These are phyloP conservation scores for Anthopleura sola DNA, from an alignment of 64 coral and sea anemone species.

Conservation along the genomic window DNA sequence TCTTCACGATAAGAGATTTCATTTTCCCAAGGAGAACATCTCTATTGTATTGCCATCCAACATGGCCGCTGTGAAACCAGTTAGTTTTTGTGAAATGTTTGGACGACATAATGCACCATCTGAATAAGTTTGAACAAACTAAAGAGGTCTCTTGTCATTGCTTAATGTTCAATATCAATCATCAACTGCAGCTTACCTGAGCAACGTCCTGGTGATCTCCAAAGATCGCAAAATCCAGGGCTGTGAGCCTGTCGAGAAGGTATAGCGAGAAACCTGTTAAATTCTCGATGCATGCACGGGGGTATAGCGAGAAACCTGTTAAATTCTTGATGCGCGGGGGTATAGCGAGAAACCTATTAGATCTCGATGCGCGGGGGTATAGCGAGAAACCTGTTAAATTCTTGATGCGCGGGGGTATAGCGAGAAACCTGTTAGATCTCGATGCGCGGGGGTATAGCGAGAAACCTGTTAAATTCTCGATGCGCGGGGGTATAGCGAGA, in stretches of 20 bases:
- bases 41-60: too few species aligned
- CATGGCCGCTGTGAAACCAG: too few species aligned
- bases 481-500: neutral
- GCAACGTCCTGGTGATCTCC: constrained; percentile 86
- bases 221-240: constrained; percentile 81
- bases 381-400: neutral
- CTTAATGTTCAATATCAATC: too few species aligned
- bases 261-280: neutral
- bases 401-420: neutral
- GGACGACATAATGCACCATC: too few species aligned
- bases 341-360: neutral
- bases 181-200: constrained; percentile 37
- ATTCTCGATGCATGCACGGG: neutral
- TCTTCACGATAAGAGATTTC: too few species aligned
- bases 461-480: neutral
- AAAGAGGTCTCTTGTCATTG: too few species aligned
- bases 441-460: too few species aligned
- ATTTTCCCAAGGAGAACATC: too few species aligned
- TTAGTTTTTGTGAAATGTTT: too few species aligned
- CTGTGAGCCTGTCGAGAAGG: constrained; percentile 53
- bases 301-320: neutral
- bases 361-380: neutral
- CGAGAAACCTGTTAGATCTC: too few species aligned
- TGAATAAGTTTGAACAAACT: too few species aligned
- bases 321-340: too few species aligned